Base-by-base conservation (phyloP, 2,113 vertebrate species). In the Elaphurus davidianus region DNA sequence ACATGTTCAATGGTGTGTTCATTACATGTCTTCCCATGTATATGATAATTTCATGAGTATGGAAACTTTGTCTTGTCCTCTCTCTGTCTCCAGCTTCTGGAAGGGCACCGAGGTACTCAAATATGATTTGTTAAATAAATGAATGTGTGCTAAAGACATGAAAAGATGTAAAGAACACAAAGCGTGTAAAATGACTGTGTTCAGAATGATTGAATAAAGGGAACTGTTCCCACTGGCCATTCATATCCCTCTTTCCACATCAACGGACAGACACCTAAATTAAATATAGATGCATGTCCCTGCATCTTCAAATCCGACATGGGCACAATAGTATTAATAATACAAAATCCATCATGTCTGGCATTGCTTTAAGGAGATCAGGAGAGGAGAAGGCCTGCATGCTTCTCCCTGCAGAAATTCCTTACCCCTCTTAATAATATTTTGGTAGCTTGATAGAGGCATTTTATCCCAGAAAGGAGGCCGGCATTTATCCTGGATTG, bases 401-500 rank as follows among this genome's bases (percentile, higher is more conserved):
- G 55, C 82, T 9, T 40, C 87, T 91, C 52, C 74, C 33, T 79
- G 11, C 15, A 83, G 57, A 36, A 64, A 15, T 92, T 87, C n/a
- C 94, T 50, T 95, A 60, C 43, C 92, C 19, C 15, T 91, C 43
- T 91, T 96, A 76, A 62, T 84, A 57, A 11, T 43, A 3, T 92
- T 98, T 97, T 74, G 52, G 54, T 60, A 97, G 78, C 6, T 2
- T 87, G 87, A 97, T 79, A 43, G 87, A 98, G 81, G n/a, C 87
- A 27, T 96, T 98, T 97, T 98, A 96, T 98, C 85, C 84, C 59
- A 78, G 57, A 86, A 92, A 97, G 43, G 50, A 89, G 14, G 92
- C 90, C 0, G 59, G 54, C 97, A 94, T 95, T 98, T 84, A 43
- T 67, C 62, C 79, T 91, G 62, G 59, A 95, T 33, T 78, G 36